Conservation (phyloP, 2,888 invertebrate genomes). For the Campaea margaritaria region DNA sequence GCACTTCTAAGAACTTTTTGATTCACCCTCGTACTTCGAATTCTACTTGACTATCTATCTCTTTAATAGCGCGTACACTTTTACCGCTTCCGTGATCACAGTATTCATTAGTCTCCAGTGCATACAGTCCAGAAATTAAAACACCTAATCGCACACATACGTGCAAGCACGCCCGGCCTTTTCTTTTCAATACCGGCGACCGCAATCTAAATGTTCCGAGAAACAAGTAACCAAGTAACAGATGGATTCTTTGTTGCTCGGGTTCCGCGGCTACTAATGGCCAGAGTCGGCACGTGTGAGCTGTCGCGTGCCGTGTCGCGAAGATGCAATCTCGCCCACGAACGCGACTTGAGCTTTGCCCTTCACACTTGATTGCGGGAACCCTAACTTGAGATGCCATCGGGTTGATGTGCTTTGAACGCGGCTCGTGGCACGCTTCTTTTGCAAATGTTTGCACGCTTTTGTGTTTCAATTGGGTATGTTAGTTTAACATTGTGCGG, state of each 20-base stretch:
- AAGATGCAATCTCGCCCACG: conserved; percentile 77
- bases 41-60: too few relatives aligned
- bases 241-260: conserved; percentile 52
- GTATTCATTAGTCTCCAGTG: background rate
- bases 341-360: conserved; percentile 77
- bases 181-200: conserved; percentile 46
- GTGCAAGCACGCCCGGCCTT: conserved; percentile 38
- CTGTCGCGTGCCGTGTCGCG: conserved; percentile 78
- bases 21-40: too few relatives aligned
- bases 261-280: conserved; percentile 56
- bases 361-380: conserved; percentile 81
- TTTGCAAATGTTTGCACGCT: conserved; percentile 39
- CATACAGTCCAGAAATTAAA: conserved; percentile 6
- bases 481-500: background rate
- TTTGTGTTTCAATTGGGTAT: conserved; percentile 28
- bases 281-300: conserved; percentile 62
- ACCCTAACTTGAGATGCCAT: conserved; percentile 71
- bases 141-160: conserved; percentile 23
- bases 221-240: conserved; percentile 43
- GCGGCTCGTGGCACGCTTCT: conserved; percentile 38
- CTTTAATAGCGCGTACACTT: background rate
- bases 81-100: conserved; percentile 12
- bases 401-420: conserved; percentile 66
- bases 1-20: too few relatives aligned
- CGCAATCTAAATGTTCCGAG: conserved; percentile 53